Conservation (phyloP, 53 echinoderm and acorn worm genomes). For the Temnopleurus reevesii region DNA sequence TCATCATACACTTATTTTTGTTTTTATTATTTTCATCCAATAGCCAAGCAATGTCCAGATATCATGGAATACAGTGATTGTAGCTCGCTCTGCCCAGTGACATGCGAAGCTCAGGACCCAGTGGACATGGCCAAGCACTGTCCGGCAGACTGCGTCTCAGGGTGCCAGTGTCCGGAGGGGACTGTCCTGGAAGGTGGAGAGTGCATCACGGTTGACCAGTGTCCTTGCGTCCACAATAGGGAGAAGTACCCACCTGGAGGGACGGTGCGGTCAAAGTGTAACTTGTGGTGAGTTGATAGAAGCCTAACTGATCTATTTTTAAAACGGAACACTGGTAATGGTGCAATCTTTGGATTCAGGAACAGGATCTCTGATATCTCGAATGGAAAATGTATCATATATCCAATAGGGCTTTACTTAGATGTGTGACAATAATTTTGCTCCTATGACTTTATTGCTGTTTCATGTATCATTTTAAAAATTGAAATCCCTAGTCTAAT, state of each 20-base stretch:
- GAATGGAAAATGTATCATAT: too few relatives aligned
- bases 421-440: too few relatives aligned
- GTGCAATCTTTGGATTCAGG: too few relatives aligned
- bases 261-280: slow-evolving; percentile 73
- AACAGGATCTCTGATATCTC: too few relatives aligned
- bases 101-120: slow-evolving; percentile 66
- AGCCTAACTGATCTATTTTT: too few relatives aligned
- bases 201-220: slow-evolving; percentile 67
- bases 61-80: slow-evolving; percentile 82
- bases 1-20: too few relatives aligned
- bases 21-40: too few relatives aligned
- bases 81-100: slow-evolving; percentile 74
- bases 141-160: slow-evolving; percentile 74
- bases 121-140: slow-evolving; percentile 67
- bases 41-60: slow-evolving; percentile 82
- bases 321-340: too few relatives aligned
- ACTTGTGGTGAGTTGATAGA: slow-evolving; percentile 80
- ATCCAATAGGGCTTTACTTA: too few relatives aligned
- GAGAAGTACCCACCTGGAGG: slow-evolving; percentile 87
- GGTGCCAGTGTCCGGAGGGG: slow-evolving; percentile 85
- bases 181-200: slow-evolving; percentile 80
- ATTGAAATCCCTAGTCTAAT: too few relatives aligned
- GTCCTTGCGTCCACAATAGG: slow-evolving; percentile 84
- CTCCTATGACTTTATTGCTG: too few relatives aligned
- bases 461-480: too few relatives aligned